These are phyloP conservation scores for Eueides isabella DNA, from an alignment of 1,140 invertebrate species.

Conservation along the genomic window DNA sequence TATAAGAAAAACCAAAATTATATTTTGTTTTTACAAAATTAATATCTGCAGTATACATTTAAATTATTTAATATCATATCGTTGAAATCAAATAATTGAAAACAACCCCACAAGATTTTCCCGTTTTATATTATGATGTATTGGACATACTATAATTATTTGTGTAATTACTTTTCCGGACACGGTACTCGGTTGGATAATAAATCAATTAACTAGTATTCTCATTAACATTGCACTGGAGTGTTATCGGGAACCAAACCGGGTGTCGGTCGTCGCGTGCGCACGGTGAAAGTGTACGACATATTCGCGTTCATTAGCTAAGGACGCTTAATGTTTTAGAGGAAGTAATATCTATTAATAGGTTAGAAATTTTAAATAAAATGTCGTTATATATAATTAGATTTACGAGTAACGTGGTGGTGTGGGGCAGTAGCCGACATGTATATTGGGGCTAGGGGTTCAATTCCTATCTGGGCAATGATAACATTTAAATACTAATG, in stretches of 20 bases:
- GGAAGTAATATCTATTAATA: conserved; percentile 31
- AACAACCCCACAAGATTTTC: background rate
- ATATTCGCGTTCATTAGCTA: conserved; percentile 42
- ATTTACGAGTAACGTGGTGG: no score
- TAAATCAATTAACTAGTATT: conserved; percentile 70
- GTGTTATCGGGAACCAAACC: conserved; percentile 71
- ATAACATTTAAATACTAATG: no score
- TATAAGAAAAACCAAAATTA: no score
- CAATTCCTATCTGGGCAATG: no score
- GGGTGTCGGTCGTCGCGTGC: conserved; percentile 57
- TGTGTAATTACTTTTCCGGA: conserved; percentile 38
- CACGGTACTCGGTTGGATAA: conserved; percentile 38
- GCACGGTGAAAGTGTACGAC: conserved; percentile 64
- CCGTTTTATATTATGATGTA: conserved; percentile 29
- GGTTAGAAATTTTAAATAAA: background rate
- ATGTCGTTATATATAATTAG: background rate
- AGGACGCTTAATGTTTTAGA: conserved; percentile 34
- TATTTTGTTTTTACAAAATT: background rate
- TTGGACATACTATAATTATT: conserved; percentile 31
- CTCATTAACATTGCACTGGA: conserved; percentile 61
- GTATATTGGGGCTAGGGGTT: no score
- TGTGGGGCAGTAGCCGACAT: no score
- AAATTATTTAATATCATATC: no score
- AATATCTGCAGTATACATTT: no score
- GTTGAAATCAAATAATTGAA: background rate